Evolutionary conservation across 2,888 invertebrate species (phyloP).

Genomic region (Drosophila emarginata): DNA sequence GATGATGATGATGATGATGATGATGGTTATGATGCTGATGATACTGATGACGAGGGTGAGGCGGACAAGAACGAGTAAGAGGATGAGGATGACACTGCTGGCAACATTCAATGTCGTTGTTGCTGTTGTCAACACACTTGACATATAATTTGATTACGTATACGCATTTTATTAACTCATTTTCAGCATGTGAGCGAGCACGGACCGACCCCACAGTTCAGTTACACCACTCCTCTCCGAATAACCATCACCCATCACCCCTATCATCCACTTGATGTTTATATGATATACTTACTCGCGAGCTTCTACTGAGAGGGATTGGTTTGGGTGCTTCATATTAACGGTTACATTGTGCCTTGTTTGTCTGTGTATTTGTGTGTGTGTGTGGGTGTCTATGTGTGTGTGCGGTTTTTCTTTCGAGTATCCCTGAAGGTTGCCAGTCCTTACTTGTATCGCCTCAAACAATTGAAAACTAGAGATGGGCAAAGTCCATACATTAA

Average conservation of each 20-base stretch:
- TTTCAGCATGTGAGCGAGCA: constrained; percentile 59
- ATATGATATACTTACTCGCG: constrained; percentile 67
- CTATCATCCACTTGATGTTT: constrained; percentile 51
- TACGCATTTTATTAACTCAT: constrained; percentile 78
- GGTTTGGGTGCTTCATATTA: constrained; percentile 61
- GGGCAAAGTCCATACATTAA: background rate
- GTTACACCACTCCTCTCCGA: background rate
- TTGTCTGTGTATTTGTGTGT: constrained; percentile 19
- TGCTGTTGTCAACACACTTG: constrained; percentile 77
- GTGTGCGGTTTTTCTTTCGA: constrained; percentile 1
- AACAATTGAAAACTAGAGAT: constrained; percentile 28
- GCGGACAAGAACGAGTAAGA: background rate
- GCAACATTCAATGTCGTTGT: constrained; percentile 75
- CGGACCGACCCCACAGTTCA: constrained; percentile 17
- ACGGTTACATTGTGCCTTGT: constrained; percentile 56
- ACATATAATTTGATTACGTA: constrained; percentile 78
- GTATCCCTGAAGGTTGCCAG: constrained; percentile 5
- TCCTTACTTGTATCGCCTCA: constrained; percentile 35
- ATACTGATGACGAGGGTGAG: constrained; percentile 6
- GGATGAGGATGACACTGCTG: constrained; percentile 26
- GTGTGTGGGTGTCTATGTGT: constrained; percentile 27
- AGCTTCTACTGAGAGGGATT: constrained; percentile 1
- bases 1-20: constrained; percentile 31
- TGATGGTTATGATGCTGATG: constrained; percentile 26
- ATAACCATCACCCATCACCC: background rate